A percentile compares a stretch with the other conserved stretches of the same genome.
Conservation (phyloP, 2,888 invertebrate species). For the Caenorhabditis imperialis region DNA sequence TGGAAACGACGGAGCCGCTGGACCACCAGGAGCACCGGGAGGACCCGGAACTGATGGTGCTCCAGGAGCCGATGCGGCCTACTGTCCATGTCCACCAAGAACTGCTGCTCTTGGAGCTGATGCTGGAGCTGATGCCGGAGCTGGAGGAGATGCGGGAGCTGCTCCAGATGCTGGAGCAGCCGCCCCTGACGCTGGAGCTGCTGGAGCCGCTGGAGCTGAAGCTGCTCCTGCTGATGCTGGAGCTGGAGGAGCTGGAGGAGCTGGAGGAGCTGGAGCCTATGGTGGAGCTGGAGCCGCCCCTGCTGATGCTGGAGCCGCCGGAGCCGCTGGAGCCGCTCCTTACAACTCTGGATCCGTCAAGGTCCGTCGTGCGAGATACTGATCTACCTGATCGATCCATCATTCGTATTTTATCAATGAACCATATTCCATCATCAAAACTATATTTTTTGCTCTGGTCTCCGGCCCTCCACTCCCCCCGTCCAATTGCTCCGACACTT, state of each 20-base stretch:
- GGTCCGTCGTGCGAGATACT: conserved; percentile 26
- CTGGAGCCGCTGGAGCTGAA: conserved; percentile 1
- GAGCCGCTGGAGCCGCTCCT: conserved; percentile 16
- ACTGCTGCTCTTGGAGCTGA: conserved; percentile 11
- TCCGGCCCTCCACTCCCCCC: conserved; percentile 48
- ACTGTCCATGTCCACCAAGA: conserved; percentile 45
- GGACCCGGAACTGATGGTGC: conserved; percentile 21
- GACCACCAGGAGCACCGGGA: conserved; percentile 17
- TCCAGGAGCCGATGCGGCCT: conserved; percentile 38
- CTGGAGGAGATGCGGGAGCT: neutral
- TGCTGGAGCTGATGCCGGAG: neutral
- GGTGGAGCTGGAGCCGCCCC: too few relatives aligned
- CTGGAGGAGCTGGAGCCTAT: conserved; percentile 12
- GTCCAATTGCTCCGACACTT: conserved; percentile 19
- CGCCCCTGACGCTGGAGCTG: conserved; percentile 4
- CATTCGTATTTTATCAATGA: conserved; percentile 5
- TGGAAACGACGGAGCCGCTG: conserved; percentile 55
- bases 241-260: neutral
- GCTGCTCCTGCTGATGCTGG: neutral
- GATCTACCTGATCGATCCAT: neutral
- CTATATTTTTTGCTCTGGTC: conserved; percentile 7
- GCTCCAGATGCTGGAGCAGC: conserved; percentile 4
- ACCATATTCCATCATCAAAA: neutral
- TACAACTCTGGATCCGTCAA: conserved; percentile 27
- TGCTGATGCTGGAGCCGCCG: conserved; percentile 2